Conservation (phyloP, 2,797 vertebrate genomes). For the Buphagus erythrorhynchus region DNA sequence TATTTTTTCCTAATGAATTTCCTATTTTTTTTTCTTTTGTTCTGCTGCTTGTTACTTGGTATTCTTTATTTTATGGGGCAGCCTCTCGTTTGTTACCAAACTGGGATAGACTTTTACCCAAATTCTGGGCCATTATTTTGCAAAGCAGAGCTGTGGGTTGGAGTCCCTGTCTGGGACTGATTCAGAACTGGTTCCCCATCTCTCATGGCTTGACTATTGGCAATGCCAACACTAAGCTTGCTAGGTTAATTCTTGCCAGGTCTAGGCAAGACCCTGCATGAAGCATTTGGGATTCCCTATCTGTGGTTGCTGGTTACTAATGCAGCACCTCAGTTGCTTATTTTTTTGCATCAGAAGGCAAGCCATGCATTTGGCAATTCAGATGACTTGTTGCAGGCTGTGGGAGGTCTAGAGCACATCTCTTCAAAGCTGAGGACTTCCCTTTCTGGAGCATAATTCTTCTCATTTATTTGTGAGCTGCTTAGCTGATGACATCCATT, state of each 20-base stretch:
- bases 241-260: background rate
- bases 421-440: background rate
- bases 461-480: background rate
- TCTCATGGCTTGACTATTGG: fast-evolving
- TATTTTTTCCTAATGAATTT: background rate
- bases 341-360: background rate
- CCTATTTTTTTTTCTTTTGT: background rate
- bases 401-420: background rate
- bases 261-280: background rate
- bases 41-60: background rate
- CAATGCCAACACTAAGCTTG: fast-evolving
- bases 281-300: fast-evolving
- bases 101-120: background rate
- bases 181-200: background rate
- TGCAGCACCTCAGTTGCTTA: background rate
- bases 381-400: background rate
- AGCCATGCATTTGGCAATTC: background rate
- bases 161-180: background rate
- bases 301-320: background rate
- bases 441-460: background rate
- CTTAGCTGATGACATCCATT: background rate
- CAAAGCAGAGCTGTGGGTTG: background rate
- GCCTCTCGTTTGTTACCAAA: background rate
- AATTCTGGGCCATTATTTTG: background rate
- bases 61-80: background rate